phyloP scores from a whole-genome alignment of 2,888 invertebrate species.

The Cephus spinipes region DNA sequence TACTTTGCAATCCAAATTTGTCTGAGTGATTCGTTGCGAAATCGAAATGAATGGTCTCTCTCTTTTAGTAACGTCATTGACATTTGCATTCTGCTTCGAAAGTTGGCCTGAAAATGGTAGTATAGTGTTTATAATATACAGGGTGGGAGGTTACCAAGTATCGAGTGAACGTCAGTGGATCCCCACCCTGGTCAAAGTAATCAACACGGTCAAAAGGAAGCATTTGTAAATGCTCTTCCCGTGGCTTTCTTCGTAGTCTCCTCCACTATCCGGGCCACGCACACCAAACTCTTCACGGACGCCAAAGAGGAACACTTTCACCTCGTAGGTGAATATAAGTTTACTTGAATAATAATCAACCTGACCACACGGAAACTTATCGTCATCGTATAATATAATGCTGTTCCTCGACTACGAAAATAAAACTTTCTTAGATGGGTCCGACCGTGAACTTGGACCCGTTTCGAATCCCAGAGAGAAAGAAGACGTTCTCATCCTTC shows the following conservation, averaged over 20 bases:
- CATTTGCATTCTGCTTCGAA: slow-evolving; percentile 1
- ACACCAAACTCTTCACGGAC: slow-evolving; percentile 9
- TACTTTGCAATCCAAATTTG: neutral
- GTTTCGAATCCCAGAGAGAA: neutral
- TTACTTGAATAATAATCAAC: slow-evolving; percentile 3
- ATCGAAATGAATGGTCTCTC: neutral
- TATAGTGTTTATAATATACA: neutral
- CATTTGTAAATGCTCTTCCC: slow-evolving; percentile 6
- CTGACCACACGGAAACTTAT: neutral
- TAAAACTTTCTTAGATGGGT: neutral
- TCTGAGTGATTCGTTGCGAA: neutral
- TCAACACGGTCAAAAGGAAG: neutral
- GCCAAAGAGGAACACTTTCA: slow-evolving; percentile 11
- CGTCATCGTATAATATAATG: neutral
- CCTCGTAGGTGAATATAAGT: slow-evolving; percentile 8
- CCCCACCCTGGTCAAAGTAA: neutral
- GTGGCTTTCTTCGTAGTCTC: neutral
- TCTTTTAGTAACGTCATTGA: neutral
- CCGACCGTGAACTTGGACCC: neutral
- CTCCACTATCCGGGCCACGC: slow-evolving; percentile 5
- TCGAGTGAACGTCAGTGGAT: neutral
- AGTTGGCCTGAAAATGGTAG: slow-evolving; percentile 4
- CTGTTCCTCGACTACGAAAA: neutral
- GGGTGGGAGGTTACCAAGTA: neutral
- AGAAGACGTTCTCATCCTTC: neutral